These are phyloP conservation scores for Drosophila kepulauana DNA, from an alignment of 1,140 invertebrate species.

Conservation along the genomic window DNA sequence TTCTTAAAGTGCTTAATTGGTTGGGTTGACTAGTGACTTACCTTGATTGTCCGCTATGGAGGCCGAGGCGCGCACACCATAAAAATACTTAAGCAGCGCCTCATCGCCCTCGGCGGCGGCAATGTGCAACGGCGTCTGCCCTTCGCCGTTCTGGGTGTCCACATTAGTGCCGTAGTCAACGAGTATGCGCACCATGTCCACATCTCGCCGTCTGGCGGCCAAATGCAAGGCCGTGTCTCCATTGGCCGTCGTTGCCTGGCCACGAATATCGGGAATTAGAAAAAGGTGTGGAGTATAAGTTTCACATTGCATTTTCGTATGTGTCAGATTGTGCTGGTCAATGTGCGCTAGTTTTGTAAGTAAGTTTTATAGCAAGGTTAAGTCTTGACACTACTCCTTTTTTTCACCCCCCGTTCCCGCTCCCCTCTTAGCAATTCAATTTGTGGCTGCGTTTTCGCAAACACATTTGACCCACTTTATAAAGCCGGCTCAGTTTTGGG, in stretches of 20 bases:
- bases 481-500: slow-evolving; percentile 38
- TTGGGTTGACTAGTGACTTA: slow-evolving; percentile 56
- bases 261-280: slow-evolving; percentile 29
- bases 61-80: slow-evolving; percentile 96
- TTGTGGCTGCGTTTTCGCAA: slow-evolving; percentile 62
- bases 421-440: slow-evolving; percentile 1
- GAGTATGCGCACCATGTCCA: slow-evolving; percentile 96
- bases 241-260: slow-evolving; percentile 88
- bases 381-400: background rate
- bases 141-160: slow-evolving; percentile 95
- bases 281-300: slow-evolving; percentile 32
- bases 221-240: slow-evolving; percentile 96
- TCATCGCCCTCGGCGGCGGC: slow-evolving; percentile 98
- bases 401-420: too few species aligned
- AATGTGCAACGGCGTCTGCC: slow-evolving; percentile 97
- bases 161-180: slow-evolving; percentile 96
- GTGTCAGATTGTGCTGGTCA: slow-evolving; percentile 18
- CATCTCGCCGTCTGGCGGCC: slow-evolving; percentile 94
- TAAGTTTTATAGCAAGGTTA: slow-evolving; percentile 16
- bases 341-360: background rate
- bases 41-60: slow-evolving; percentile 96
- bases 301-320: slow-evolving; percentile 31
- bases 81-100: slow-evolving; percentile 96
- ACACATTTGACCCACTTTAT: slow-evolving; percentile 69
- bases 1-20: too few species aligned